A percentile compares a stretch with the other conserved stretches of the same genome.
Evolutionary conservation across 2,113 vertebrate species (phyloP).

Genomic region (Puffinus mauretanicus): DNA sequence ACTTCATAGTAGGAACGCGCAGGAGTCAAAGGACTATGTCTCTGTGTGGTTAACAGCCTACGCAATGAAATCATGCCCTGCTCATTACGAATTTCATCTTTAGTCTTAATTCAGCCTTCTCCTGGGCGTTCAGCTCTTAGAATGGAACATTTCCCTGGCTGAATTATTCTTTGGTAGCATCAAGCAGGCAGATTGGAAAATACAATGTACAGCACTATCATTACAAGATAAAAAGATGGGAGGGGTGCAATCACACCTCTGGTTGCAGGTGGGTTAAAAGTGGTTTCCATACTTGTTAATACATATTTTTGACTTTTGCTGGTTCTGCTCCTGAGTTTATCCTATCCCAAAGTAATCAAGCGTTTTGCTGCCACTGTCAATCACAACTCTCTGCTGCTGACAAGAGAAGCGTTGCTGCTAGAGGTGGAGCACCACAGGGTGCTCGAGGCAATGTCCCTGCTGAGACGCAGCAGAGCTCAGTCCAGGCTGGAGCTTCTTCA

Average conservation of each 20-base stretch:
- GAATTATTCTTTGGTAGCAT: background rate
- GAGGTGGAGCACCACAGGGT: conserved; percentile 16
- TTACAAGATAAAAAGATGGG: background rate
- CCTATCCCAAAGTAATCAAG: background rate
- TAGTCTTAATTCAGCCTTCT: background rate
- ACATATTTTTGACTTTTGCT: background rate
- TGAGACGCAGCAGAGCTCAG: background rate
- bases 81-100: background rate
- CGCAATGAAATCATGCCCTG: background rate
- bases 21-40: background rate
- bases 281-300: background rate
- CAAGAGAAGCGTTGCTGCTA: background rate
- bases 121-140: background rate
- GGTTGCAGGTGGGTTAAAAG: background rate
- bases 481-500: background rate
- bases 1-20: background rate
- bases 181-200: background rate
- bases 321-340: background rate
- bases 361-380: conserved; percentile 7
- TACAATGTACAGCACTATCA: background rate
- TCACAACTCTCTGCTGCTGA: conserved; percentile 20
- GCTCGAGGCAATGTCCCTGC: conserved; percentile 37
- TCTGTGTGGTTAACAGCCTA: background rate
- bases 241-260: background rate
- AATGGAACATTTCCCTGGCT: background rate